Base-by-base conservation (phyloP, 37 sponge, comb jelly and placozoan species). In the Geodia barretti region DNA sequence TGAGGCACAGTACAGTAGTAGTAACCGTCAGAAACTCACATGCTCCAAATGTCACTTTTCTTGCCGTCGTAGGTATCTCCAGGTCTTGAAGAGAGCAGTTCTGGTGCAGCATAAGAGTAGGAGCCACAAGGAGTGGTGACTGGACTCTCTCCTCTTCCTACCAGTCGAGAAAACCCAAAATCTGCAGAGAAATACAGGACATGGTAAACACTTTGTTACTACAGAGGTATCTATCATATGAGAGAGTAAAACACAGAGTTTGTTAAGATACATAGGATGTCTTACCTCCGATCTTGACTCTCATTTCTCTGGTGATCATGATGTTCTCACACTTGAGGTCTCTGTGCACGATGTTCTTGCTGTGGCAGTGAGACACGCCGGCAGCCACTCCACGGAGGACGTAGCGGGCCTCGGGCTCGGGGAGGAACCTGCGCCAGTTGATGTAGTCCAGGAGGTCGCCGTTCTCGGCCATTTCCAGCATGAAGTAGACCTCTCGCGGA, bases 241-340 rank as follows among this genome's bases (percentile, higher is more conserved):
- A 75, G 31, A 60, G 28, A 75, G n/a, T n/a, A n/a, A n/a, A n/a
- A n/a, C n/a, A n/a, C n/a, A n/a, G n/a, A n/a, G n/a, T n/a, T n/a
- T n/a, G n/a, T n/a, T n/a, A 37, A 74, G 21, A 25, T 54, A 54
- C 3, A 32, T 34, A 63, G 5, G 3, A 7, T 9, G 32, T 4
- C 81, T 73, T 75, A 89, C 90, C 90, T 84, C 84, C 90, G 42
- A 97, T 35, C 67, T 97, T 97, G 39, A 97, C 81, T 37, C 83
- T 75, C 92, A 85, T 86, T 54, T 79, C 60, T 28, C 75, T 87
- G 54, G 72, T 84, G 19, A 97, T 77, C 73, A 97, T 86, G 33
- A 97, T 79, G 73, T 97, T 97, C 83, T 97, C 97, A 79, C 97
- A 97, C 43, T 97, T 97, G 42, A 97, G 89, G 64, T 97, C 97